A percentile compares a stretch with the other conserved stretches of the same genome.
Evolutionary conservation across 2,797 vertebrate species (phyloP).

Genomic region (Cercopithecus mitis): DNA sequence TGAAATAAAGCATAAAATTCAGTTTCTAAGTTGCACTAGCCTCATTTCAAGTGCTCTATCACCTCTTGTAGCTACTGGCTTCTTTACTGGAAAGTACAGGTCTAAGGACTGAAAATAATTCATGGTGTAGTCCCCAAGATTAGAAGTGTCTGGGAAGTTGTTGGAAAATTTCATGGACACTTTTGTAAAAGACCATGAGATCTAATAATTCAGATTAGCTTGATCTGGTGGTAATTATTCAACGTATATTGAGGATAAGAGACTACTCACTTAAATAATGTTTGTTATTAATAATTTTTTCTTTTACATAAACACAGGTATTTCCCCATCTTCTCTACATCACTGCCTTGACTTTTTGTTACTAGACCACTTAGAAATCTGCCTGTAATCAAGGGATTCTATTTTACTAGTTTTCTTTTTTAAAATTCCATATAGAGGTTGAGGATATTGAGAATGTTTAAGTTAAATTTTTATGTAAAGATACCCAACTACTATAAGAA

Average conservation of each 20-base stretch:
- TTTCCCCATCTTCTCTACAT: background rate
- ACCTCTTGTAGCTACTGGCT: background rate
- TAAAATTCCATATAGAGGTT: background rate
- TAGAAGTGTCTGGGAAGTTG: background rate
- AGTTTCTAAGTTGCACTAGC: background rate
- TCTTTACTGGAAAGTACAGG: background rate
- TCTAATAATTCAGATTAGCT: background rate
- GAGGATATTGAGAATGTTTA: background rate
- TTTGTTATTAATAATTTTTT: background rate
- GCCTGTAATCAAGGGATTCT: background rate
- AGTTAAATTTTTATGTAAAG: background rate
- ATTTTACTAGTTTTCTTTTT: background rate
- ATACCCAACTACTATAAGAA: background rate
- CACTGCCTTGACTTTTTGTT: constrained; percentile 1
- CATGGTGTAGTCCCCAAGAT: background rate
- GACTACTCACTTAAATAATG: background rate
- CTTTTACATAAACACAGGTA: background rate
- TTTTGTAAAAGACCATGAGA: background rate
- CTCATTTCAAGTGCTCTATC: background rate
- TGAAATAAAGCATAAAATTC: constrained; percentile 25
- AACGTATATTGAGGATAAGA: background rate
- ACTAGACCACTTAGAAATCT: background rate
- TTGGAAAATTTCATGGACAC: background rate
- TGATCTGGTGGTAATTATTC: background rate
- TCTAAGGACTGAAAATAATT: background rate